phyloP scores from a whole-genome alignment of 2,113 vertebrate species.

The Menidia beryllina region DNA sequence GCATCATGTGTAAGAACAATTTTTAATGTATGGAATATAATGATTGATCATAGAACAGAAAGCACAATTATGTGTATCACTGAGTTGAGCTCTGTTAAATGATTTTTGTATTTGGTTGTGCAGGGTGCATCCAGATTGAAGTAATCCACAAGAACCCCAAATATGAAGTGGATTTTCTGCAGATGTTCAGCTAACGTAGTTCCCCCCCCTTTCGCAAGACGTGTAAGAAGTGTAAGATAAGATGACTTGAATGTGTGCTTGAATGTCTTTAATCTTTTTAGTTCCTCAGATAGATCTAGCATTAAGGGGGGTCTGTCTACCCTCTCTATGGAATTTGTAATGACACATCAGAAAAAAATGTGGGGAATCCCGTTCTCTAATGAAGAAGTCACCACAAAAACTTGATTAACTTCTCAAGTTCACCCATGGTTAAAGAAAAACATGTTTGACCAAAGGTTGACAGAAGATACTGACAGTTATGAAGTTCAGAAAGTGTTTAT shows the following conservation, averaged over 20 bases:
- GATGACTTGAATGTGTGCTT: too few species aligned
- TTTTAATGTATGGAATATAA: background rate
- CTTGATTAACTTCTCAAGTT: background rate
- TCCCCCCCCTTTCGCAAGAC: background rate
- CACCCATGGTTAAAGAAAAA: background rate
- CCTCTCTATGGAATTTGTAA: background rate
- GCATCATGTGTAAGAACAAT: background rate
- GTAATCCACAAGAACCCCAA: slow-evolving; percentile 40
- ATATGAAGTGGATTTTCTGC: background rate
- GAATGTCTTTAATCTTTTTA: slow-evolving; percentile 12
- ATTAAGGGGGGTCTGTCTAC: background rate
- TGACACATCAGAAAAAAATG: background rate
- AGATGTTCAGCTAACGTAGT: slow-evolving; percentile 9
- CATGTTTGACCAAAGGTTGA: background rate
- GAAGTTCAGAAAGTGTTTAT: too few species aligned
- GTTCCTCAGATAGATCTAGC: background rate
- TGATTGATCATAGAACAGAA: background rate
- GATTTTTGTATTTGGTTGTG: slow-evolving; percentile 10
- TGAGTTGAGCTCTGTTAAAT: background rate
- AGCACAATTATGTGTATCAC: background rate
- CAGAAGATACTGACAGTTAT: too few species aligned
- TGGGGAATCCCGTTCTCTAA: slow-evolving; percentile 20
- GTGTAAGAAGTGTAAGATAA: too few species aligned
- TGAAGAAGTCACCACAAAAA: background rate
- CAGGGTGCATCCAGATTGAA: background rate